Evolutionary conservation across 1,140 invertebrate species (phyloP).

Genomic region (Drosophila bifasciata): DNA sequence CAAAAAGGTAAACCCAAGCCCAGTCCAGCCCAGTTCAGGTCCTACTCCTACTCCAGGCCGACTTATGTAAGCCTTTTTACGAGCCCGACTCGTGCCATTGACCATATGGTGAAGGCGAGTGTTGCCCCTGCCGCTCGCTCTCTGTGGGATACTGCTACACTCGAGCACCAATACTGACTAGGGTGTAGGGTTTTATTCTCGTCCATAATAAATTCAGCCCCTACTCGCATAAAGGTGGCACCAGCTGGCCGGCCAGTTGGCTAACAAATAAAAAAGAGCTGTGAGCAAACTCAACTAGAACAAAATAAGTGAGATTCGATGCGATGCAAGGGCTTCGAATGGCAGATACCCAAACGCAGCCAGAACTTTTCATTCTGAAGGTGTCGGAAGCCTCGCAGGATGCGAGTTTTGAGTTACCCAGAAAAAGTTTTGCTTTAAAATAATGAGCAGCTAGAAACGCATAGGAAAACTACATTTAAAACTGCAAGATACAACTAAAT

Average conservation of each 20-base stretch:
- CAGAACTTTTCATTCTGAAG: too few species aligned
- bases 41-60: slow-evolving; percentile 19
- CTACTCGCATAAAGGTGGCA: slow-evolving; percentile 70
- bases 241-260: slow-evolving; percentile 68
- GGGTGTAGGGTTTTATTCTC: slow-evolving; percentile 57
- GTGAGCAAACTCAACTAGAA: slow-evolving; percentile 64
- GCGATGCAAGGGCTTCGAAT: slow-evolving; percentile 27
- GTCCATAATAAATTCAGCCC: slow-evolving; percentile 78
- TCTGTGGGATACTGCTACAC: slow-evolving; percentile 50
- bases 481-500: too few species aligned
- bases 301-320: slow-evolving; percentile 40
- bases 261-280: slow-evolving; percentile 65
- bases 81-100: slow-evolving; percentile 76
- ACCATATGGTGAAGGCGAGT: slow-evolving; percentile 75
- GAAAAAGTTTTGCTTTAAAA: background rate
- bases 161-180: background rate
- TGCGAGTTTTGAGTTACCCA: too few species aligned
- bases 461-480: too few species aligned
- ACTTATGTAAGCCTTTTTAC: slow-evolving; percentile 77
- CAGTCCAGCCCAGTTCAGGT: background rate
- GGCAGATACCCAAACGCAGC: slow-evolving; percentile 17
- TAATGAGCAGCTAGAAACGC: too few species aligned
- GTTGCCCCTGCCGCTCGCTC: slow-evolving; percentile 38
- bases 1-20: slow-evolving; percentile 66
- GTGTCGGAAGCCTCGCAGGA: too few species aligned